phyloP scores from a whole-genome alignment of 2,888 invertebrate species.

The Hemistola chrysoprasaria region DNA sequence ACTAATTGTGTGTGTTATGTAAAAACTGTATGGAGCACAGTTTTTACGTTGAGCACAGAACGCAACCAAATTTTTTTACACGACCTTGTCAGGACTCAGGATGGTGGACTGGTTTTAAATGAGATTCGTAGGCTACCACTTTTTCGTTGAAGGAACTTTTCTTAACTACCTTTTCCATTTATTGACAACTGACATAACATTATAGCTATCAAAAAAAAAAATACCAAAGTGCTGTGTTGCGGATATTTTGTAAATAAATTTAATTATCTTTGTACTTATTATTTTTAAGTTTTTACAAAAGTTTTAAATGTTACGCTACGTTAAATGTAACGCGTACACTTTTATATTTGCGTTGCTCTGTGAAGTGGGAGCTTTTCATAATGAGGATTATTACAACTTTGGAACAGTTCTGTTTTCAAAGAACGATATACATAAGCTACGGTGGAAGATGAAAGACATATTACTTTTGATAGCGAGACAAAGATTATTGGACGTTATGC shows the following conservation, averaged over 20 bases:
- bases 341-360: slow-evolving; percentile 33
- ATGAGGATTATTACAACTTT: slow-evolving; percentile 43
- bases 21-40: no score
- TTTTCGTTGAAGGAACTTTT: no score
- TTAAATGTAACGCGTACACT: slow-evolving; percentile 34
- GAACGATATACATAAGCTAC: slow-evolving; percentile 39
- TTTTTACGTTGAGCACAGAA: no score
- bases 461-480: slow-evolving; percentile 51
- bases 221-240: slow-evolving; percentile 48
- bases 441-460: slow-evolving; percentile 49
- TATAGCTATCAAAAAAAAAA: slow-evolving; percentile 10
- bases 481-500: slow-evolving; percentile 55
- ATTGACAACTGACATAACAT: slow-evolving; percentile 1
- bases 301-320: slow-evolving; percentile 28
- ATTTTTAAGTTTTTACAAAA: slow-evolving; percentile 13
- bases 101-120: no score
- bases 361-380: slow-evolving; percentile 18
- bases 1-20: no score
- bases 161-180: no score
- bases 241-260: slow-evolving; percentile 45
- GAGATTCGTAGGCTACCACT: no score
- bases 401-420: slow-evolving; percentile 60
- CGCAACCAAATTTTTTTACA: no score
- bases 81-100: no score
- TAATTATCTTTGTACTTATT: slow-evolving; percentile 34